These are phyloP conservation scores for Pelagia noctiluca DNA, from an alignment of 30 jellyfish, hydroid and myxozoan genomes.

Conservation along the genomic window DNA sequence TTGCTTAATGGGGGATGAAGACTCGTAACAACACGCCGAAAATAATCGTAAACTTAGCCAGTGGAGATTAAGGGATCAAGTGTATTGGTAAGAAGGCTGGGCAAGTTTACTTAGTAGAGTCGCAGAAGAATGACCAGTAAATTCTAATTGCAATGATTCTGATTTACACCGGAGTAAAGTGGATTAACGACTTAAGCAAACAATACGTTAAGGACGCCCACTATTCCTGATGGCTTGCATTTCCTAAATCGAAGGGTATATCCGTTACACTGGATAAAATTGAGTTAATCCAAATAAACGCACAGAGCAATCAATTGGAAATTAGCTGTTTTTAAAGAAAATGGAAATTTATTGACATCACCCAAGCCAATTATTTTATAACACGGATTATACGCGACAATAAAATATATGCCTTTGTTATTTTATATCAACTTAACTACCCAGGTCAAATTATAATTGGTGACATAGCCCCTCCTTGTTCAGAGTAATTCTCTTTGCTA, in stretches of 20 bases:
- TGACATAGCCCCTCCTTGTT: constrained; percentile 59
- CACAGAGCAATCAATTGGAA: constrained; percentile 49
- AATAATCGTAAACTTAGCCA: constrained; percentile 69
- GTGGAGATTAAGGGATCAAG: constrained; percentile 53
- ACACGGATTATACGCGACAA: constrained; percentile 44
- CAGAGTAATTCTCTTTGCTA: constrained; percentile 20
- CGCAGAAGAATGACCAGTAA: constrained; percentile 59
- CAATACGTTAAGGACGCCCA: constrained; percentile 61
- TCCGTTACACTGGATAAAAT: constrained; percentile 45
- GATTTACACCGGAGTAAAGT: constrained; percentile 54
- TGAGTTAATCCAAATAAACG: constrained; percentile 38
- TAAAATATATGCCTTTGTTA: constrained; percentile 33
- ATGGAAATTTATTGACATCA: constrained; percentile 60
- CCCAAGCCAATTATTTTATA: constrained; percentile 45
- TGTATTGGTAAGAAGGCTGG: constrained; percentile 75
- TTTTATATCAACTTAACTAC: constrained; percentile 63
- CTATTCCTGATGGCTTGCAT: constrained; percentile 45
- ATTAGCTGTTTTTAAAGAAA: constrained; percentile 35
- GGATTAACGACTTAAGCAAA: constrained; percentile 60
- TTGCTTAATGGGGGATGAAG: constrained; percentile 22
- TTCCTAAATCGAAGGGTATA: constrained; percentile 35
- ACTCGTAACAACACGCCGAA: constrained; percentile 61
- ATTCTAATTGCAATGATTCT: constrained; percentile 53
- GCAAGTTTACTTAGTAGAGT: constrained; percentile 78
- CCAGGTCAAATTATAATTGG: constrained; percentile 59